These are phyloP conservation scores for Saccostrea cuccullata DNA, from an alignment of 1,140 invertebrate species.

Conservation along the genomic window DNA sequence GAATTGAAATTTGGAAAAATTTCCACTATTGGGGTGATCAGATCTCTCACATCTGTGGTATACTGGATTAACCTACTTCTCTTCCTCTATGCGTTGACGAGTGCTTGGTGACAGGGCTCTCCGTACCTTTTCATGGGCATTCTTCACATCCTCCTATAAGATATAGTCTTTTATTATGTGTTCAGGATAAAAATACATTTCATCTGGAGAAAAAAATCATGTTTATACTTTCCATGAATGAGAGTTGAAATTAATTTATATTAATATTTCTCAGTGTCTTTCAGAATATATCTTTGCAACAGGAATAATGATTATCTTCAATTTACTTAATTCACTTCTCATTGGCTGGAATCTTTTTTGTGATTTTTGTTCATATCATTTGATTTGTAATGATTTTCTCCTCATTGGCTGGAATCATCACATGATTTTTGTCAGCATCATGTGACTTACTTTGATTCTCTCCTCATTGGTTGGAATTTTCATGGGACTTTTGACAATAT, in stretches of 20 bases:
- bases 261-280: too few species aligned
- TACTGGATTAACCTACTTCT: slow-evolving; percentile 68
- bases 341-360: slow-evolving; percentile 73
- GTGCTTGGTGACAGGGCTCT: slow-evolving; percentile 72
- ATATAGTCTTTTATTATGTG: not conserved
- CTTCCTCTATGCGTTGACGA: slow-evolving; percentile 71
- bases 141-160: slow-evolving; percentile 69
- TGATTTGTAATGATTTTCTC: too few species aligned
- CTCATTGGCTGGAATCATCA: slow-evolving; percentile 75
- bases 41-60: too few species aligned
- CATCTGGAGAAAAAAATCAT: too few species aligned
- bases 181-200: too few species aligned
- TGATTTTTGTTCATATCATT: slow-evolving; percentile 72
- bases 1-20: too few species aligned
- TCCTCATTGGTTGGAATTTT: slow-evolving; percentile 74
- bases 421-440: slow-evolving; percentile 72
- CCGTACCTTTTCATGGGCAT: slow-evolving; percentile 70
- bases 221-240: slow-evolving; percentile 55
- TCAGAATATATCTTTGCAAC: too few species aligned
- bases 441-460: too few species aligned
- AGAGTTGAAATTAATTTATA: too few species aligned
- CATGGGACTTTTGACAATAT: slow-evolving; percentile 70
- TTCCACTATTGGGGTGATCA: too few species aligned
- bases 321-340: slow-evolving; percentile 75
- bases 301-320: not conserved